These are phyloP conservation scores for Bombylius discolor DNA, from an alignment of 2,888 invertebrate species.

Conservation along the genomic window DNA sequence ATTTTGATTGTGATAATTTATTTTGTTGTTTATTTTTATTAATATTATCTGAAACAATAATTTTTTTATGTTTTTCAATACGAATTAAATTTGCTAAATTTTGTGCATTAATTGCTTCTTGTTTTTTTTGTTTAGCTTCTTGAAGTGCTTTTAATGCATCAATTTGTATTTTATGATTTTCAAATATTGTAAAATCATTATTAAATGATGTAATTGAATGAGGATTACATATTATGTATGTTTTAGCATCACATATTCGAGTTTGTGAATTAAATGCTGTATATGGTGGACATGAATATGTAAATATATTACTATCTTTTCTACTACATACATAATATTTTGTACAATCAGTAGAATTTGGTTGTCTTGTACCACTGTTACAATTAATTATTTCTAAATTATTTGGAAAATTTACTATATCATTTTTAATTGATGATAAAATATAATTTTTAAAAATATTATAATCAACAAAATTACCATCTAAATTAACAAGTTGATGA, in stretches of 20 bases:
- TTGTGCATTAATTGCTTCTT: constrained; percentile 27
- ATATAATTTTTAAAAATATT: constrained; percentile 31
- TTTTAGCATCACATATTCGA: constrained; percentile 36
- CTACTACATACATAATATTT: constrained; percentile 40
- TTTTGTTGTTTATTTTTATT: constrained; percentile 17
- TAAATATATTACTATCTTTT: constrained; percentile 32
- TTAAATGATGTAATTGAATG: constrained; percentile 14
- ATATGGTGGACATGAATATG: constrained; percentile 38
- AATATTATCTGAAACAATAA: constrained; percentile 6
- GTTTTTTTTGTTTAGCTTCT: constrained; percentile 28
- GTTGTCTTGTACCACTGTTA: constrained; percentile 34
- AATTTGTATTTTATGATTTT: constrained; percentile 27
- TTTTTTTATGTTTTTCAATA: constrained; percentile 12
- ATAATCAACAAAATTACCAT: constrained; percentile 28
- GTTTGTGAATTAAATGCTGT: constrained; percentile 39
- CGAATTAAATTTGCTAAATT: constrained; percentile 26
- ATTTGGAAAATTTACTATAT: constrained; percentile 12
- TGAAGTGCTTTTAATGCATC: constrained; percentile 28
- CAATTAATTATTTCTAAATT: constrained; percentile 36
- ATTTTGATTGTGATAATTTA: constrained; percentile 1
- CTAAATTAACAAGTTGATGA: constrained; percentile 25
- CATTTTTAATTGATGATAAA: constrained; percentile 18
- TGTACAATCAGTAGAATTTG: constrained; percentile 39
- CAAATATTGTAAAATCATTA: constrained; percentile 23
- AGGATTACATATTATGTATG: constrained; percentile 31